Percentiles rank a stretch among this genome's conserved stretches.
Conservation (phyloP, 2,797 vertebrate species). For the Poeciliopsis gracilis region DNA sequence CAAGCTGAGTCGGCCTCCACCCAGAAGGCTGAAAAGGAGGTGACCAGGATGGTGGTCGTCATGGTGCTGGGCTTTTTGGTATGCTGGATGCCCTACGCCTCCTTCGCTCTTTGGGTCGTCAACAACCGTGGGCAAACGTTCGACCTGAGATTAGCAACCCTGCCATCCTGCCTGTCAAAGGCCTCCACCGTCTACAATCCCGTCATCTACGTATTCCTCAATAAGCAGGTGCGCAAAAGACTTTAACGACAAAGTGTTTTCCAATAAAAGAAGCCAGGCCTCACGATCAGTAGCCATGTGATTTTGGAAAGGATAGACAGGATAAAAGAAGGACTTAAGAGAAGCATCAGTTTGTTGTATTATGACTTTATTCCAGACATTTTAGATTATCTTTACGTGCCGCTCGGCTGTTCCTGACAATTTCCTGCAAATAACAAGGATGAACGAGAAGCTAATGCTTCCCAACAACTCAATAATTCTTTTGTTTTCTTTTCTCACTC, state of each 20-base stretch:
- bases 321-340: background rate
- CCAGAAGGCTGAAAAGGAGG: slow-evolving; percentile 83
- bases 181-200: slow-evolving; percentile 82
- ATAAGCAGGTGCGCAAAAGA: slow-evolving; percentile 69
- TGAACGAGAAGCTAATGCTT: background rate
- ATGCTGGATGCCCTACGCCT: slow-evolving; percentile 78
- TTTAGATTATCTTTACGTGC: background rate
- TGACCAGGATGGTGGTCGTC: slow-evolving; percentile 83
- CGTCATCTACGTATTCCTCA: slow-evolving; percentile 76
- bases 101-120: slow-evolving; percentile 77
- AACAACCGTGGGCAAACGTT: slow-evolving; percentile 74
- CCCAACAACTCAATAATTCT: background rate
- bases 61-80: slow-evolving; percentile 83
- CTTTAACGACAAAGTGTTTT: background rate
- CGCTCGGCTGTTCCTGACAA: background rate
- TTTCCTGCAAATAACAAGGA: background rate
- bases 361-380: background rate
- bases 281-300: background rate
- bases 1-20: slow-evolving; percentile 82
- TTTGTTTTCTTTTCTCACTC: background rate
- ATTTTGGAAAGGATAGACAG: background rate
- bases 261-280: background rate
- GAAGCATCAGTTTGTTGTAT: background rate
- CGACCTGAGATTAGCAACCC: slow-evolving; percentile 74
- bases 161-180: slow-evolving; percentile 81